Conservation (phyloP, 2,888 invertebrate species). For the Beris chalybata region DNA sequence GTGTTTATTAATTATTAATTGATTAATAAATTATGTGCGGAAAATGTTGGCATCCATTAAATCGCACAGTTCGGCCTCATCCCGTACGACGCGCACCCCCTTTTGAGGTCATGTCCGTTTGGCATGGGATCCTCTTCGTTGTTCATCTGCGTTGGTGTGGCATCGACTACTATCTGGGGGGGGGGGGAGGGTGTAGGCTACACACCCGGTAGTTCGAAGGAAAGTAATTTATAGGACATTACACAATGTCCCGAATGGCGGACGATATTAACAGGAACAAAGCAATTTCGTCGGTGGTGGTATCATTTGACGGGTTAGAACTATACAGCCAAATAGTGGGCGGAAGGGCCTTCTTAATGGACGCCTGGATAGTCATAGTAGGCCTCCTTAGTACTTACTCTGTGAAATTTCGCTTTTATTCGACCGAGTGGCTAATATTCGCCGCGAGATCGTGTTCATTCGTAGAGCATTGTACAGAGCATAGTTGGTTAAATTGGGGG, state of each 20-base stretch:
- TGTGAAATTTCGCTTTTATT: too few species aligned
- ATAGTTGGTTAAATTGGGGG: too few species aligned
- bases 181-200: background rate
- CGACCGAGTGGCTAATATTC: too few species aligned
- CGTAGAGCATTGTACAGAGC: too few species aligned
- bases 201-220: conserved; percentile 9
- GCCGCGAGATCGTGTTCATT: too few species aligned
- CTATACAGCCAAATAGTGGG: too few species aligned
- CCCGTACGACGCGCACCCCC: background rate
- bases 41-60: conserved; percentile 39
- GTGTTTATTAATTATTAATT: conserved; percentile 40
- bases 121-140: background rate
- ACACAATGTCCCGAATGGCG: conserved; percentile 12
- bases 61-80: conserved; percentile 23
- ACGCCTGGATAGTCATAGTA: too few species aligned
- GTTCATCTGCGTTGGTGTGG: background rate
- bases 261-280: conserved; percentile 30
- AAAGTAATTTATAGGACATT: conserved; percentile 30
- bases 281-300: conserved; percentile 18
- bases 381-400: too few species aligned
- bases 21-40: conserved; percentile 39
- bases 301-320: too few species aligned
- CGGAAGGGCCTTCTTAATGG: too few species aligned
- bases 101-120: background rate
- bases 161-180: background rate